Evolutionary conservation across 2,888 invertebrate species (phyloP), one percentile per base, ranked within the genome.

Genomic region (Stenolophus ochropezus): DNA sequence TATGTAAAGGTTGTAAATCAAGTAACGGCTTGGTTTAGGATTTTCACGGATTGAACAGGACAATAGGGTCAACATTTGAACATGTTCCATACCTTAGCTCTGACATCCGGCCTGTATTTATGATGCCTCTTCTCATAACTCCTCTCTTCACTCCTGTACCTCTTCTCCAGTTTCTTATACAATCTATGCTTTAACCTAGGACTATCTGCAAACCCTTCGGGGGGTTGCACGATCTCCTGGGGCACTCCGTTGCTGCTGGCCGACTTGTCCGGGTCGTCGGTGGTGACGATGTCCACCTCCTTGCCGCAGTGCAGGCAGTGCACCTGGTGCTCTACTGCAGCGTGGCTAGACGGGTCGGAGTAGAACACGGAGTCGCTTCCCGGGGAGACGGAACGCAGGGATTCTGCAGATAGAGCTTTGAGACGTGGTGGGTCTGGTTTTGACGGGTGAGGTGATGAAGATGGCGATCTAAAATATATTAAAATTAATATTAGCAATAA

Each of bases 301-400:
- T 95, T 94, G 79, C 96, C 96, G 86, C 96, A 96, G 87, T 96
- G 95, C 82, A 95, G 91, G 87, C 96, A 96, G 87, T 95, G 95
- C 0, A 94, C 92, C 83, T 91, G 90, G 81, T 91, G 91, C 25
- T 87, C 87, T 84, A 21, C 75, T 27, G 83, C 71, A 16, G 81
- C 90, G 85, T 92, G 92, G 61, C 91, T 91, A 82, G 92, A 92
- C n/a, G 90, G 93, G 88, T 96, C 96, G 86, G 96, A 96, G 90
- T 96, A 96, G 89, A 97, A 97, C 23, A 97, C 96, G 81, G 96
- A 96, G 89, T 97, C 96, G 84, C 96, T 96, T 21, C 97, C 96
- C 2, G 96, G 96, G 86, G 96, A 96, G 51, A 95, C 96, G n/a
- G 96, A 96, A 69, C 96, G 92, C 77, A 97, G 90, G 0, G 96